phyloP scores from a whole-genome alignment of 2,797 vertebrate species.

The Halcyon leucocephala region DNA sequence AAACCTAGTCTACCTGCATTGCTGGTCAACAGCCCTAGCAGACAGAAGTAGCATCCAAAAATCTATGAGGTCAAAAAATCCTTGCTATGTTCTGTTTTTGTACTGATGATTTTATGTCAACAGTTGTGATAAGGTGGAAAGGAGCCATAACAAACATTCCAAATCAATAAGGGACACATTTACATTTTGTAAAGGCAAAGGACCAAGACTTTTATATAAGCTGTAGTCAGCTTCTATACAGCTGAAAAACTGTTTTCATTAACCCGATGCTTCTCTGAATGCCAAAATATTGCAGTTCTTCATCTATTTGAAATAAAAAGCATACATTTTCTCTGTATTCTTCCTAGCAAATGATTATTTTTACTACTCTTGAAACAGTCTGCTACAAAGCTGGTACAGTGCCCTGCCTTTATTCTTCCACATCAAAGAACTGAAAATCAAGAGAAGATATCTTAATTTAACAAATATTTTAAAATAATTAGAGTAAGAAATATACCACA shows the following conservation, averaged over 20 bases:
- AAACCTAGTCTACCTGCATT: neutral
- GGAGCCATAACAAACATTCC: conserved; percentile 17
- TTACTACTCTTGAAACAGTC: neutral
- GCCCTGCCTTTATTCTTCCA: neutral
- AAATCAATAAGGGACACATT: neutral
- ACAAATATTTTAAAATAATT: neutral
- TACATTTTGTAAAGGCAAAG: conserved; percentile 1
- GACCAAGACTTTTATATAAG: neutral
- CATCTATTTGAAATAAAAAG: neutral
- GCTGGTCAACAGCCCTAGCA: neutral
- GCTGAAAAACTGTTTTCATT: neutral
- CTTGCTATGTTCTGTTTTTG: neutral
- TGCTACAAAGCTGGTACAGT: neutral
- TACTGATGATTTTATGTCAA: neutral
- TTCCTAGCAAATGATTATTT: neutral
- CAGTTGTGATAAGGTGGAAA: neutral
- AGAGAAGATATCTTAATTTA: neutral
- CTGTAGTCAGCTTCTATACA: neutral
- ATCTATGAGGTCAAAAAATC: neutral
- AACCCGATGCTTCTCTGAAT: neutral
- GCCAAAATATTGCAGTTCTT: neutral
- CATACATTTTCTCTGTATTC: neutral
- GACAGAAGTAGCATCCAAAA: neutral
- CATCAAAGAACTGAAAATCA: neutral
- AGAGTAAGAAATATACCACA: neutral